phyloP scores from a whole-genome alignment of 2,113 vertebrate genomes.

The Saguinus imperator region DNA sequence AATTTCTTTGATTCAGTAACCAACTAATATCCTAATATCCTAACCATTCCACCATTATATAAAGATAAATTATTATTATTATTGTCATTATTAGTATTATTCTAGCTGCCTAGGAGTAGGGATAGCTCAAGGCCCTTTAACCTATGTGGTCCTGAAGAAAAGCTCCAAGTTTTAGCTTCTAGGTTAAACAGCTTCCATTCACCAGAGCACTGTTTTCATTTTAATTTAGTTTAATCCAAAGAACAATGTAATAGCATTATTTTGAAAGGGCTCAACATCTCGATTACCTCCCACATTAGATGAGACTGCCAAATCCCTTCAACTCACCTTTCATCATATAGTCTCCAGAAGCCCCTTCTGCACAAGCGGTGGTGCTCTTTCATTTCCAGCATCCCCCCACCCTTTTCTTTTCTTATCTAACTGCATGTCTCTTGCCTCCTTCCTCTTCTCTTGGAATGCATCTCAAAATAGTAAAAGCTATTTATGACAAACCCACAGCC shows the following conservation, averaged over 20 bases:
- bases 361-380: background rate
- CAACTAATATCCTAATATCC: background rate
- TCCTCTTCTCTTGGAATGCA: background rate
- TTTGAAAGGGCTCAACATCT: background rate
- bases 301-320: too few relatives aligned
- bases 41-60: background rate
- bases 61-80: background rate
- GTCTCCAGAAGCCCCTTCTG: background rate
- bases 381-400: background rate
- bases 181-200: background rate
- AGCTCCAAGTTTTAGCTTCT: background rate
- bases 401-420: background rate
- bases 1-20: background rate
- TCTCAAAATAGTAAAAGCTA: too few relatives aligned
- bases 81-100: background rate
- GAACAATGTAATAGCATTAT: background rate
- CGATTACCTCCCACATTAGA: background rate
- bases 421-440: background rate
- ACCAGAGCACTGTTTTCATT: background rate
- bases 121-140: background rate
- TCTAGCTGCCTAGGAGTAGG: background rate
- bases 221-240: constrained; percentile 21
- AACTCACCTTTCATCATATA: background rate
- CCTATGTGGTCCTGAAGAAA: background rate
- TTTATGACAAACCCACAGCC: too few relatives aligned